Evolutionary conservation across 2,888 invertebrate genomes (phyloP), one percentile per base, ranked within the genome.

Genomic region (Aproaerema taeniolella): DNA sequence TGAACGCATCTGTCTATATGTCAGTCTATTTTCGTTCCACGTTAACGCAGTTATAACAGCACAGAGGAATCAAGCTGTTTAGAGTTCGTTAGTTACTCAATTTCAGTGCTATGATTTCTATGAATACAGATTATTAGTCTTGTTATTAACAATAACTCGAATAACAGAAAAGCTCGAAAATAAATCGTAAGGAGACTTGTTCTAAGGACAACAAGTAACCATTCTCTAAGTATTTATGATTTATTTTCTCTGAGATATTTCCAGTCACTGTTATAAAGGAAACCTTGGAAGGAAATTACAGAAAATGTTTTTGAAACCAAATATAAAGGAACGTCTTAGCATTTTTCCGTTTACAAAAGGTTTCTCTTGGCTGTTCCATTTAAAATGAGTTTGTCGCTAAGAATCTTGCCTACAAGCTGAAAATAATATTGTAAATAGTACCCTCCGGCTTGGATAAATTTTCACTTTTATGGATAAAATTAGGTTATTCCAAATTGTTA

Each of bases 341-440:
- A 45, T 59, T 58, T 57, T 54, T 49, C 43, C 33, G 41, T 45
- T 52, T 47, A 62, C 61, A 66, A 65, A 58, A 54, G 52, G 16
- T 31, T 31, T 31, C n/a, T n/a, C 26, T n/a, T 26, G n/a, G 31
- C 20, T 9, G 37, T 12, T 37, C 9, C 11, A 9, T 17, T 37
- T 26, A 37, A 29, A 17, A 28, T 14, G 17, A 31, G 7, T 31
- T 15, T 31, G 9, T 31, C 14, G 30, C 12, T 30, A 30, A 12
- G 14, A 31, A 15, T 31, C 16, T 31, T n/a, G 16, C 6, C 2
- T 31, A 3, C 26, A 29, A 29, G 29, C 11, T 12, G 5, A 29
- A n/a, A 26, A 26, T 9, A 26, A 30, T 30, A 30, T 12, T 9
- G 14, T 8, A 30, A 4, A 30, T 6, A 30, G 30, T n/a, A n/a